Evolutionary conservation across 2,113 vertebrate genomes (phyloP), one percentile per base, ranked within the genome.

Genomic region (Neofelis nebulosa): DNA sequence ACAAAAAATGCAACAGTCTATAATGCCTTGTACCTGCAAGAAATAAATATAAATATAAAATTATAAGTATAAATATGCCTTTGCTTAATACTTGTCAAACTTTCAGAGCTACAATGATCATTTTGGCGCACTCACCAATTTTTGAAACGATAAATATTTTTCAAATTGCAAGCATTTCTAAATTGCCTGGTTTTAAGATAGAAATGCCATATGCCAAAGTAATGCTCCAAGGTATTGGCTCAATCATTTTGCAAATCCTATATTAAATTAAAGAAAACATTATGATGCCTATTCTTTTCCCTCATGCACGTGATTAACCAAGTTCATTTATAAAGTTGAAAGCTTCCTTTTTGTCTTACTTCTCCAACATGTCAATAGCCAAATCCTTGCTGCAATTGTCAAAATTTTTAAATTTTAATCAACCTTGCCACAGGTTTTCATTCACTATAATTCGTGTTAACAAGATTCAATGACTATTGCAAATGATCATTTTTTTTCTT

Each of bases 401-500:
- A 96, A 90, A 96, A 89, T 73, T 88, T 33, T 96, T 27, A 96
- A 97, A 89, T 89, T 96, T 97, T 97, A 94, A 92, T 97, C 97
- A 96, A 87, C 55, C 41, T 89, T 96, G 36, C 80, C 80, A 8
- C 33, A 96, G 45, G 78, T 94, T 73, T 95, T 91, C 91, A 84
- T 96, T 98, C 45, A 48, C 57, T 85, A 25, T 96, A 94, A 97
- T 97, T 95, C 85, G 65, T 95, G 91, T 91, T 95, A 97, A 94
- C 84, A 97, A 52, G 73, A 96, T 94, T 96, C 92, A 85, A 52
- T 97, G 85, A 94, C 55, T 95, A 91, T 66, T 97, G 79, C 78
- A 98, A 86, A 96, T 94, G 91, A 82, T 89, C 95, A 94, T 96
- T 91, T 90, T 95, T 94, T 90, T 97, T 95, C 69, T 91, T 98